Evolutionary conservation across 2,888 invertebrate species (phyloP).

Genomic region (Agelastica alni): DNA sequence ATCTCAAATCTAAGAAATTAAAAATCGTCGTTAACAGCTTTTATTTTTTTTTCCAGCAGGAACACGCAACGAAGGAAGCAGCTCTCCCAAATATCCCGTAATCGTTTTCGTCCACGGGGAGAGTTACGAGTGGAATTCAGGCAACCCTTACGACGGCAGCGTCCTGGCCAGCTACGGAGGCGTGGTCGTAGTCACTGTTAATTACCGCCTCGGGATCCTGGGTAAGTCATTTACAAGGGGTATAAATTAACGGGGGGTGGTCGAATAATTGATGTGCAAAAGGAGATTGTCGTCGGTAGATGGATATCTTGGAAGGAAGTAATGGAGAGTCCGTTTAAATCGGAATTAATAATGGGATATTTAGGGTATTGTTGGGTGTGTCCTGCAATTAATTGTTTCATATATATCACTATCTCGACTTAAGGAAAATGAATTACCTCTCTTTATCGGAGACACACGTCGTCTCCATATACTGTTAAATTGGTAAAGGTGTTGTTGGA

Average conservation of each 20-base stretch:
- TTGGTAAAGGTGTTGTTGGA: too few relatives aligned
- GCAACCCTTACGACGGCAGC: constrained; percentile 96
- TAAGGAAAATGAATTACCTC: neutral
- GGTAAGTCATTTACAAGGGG: constrained; percentile 62
- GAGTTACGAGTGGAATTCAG: constrained; percentile 97
- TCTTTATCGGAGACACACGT: too few relatives aligned
- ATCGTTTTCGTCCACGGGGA: constrained; percentile 94
- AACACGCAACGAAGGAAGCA: constrained; percentile 62
- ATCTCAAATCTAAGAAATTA: constrained; percentile 3
- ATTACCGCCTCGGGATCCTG: constrained; percentile 79
- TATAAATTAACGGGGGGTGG: constrained; percentile 29
- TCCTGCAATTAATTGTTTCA: neutral
- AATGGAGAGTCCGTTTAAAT: constrained; percentile 13
- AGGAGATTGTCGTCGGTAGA: constrained; percentile 19
- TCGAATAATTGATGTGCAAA: constrained; percentile 26
- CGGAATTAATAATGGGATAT: constrained; percentile 18
- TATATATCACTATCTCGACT: neutral
- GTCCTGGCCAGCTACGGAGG: constrained; percentile 93
- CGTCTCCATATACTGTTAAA: too few relatives aligned
- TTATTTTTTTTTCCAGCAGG: constrained; percentile 61
- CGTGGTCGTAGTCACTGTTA: constrained; percentile 82
- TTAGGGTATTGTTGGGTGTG: neutral
- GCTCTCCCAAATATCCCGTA: constrained; percentile 75
- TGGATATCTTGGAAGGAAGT: constrained; percentile 15
- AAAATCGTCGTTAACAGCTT: constrained; percentile 2